Conservation (phyloP, 2,113 vertebrate genomes). For the Anolis sagrei region DNA sequence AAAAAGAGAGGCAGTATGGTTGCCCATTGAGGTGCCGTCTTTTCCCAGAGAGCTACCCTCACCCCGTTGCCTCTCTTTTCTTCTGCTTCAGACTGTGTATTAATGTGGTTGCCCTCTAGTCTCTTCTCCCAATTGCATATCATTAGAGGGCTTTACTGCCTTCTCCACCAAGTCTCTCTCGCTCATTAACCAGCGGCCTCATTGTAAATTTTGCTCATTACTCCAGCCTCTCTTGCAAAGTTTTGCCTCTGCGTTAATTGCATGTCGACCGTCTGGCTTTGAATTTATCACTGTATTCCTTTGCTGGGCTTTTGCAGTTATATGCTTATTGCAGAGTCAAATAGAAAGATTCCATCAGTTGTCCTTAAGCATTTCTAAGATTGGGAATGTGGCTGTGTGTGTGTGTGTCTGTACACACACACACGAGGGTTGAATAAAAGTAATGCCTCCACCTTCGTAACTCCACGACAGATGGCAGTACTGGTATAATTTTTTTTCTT, state of each 20-base stretch:
- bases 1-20: fast-evolving
- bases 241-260: slow-evolving; percentile 7
- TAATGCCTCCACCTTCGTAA: no score
- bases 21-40: not conserved
- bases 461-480: no score
- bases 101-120: slow-evolving; percentile 14
- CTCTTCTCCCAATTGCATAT: not conserved
- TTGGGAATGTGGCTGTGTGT: not conserved
- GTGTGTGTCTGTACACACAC: not conserved
- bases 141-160: not conserved
- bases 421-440: no score
- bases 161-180: not conserved
- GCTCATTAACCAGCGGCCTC: not conserved
- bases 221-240: not conserved
- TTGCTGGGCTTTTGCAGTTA: not conserved
- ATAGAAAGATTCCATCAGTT: slow-evolving; percentile 18
- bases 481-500: no score
- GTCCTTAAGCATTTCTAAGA: slow-evolving; percentile 8
- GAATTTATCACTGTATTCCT: slow-evolving; percentile 27
- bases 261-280: not conserved
- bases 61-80: not conserved
- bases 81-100: not conserved
- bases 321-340: slow-evolving; percentile 33
- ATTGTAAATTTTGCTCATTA: slow-evolving; percentile 22
- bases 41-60: not conserved